Percentiles rank a stretch among this genome's conserved stretches.
Conservation (phyloP, 2,888 invertebrate species). For the Drosophila hawaiiensis region DNA sequence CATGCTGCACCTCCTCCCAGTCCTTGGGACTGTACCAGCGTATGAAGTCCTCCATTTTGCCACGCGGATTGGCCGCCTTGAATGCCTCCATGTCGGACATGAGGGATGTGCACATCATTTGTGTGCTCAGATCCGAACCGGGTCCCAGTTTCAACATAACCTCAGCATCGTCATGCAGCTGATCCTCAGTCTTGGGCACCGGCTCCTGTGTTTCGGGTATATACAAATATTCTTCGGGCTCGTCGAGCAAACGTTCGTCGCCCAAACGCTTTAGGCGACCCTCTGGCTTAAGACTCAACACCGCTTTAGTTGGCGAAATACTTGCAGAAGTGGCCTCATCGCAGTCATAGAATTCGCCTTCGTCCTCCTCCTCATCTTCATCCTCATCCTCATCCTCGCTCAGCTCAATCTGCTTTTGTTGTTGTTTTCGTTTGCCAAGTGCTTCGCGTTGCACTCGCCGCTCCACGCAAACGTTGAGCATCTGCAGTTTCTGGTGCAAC, state of each 20-base stretch:
- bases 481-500: conserved; percentile 97
- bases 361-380: conserved; percentile 63
- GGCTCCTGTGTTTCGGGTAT: conserved; percentile 95
- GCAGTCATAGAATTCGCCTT: conserved; percentile 93
- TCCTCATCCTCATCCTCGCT: conserved; percentile 35
- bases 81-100: conserved; percentile 99
- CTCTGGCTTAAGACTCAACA: conserved; percentile 86
- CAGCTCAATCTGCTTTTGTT: conserved; percentile 43
- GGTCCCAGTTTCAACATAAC: conserved; percentile 95
- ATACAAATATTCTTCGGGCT: conserved; percentile 90
- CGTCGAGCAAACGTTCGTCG: conserved; percentile 88
- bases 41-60: conserved; percentile 96
- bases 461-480: conserved; percentile 92
- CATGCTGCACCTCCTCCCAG: conserved; percentile 89
- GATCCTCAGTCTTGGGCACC: conserved; percentile 98
- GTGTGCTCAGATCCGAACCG: conserved; percentile 92
- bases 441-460: conserved; percentile 85
- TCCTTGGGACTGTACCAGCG: conserved; percentile 99
- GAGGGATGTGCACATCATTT: conserved; percentile 97
- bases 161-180: conserved; percentile 96
- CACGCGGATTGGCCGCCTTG: conserved; percentile 98
- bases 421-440: conserved; percentile 78
- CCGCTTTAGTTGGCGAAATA: conserved; percentile 82
- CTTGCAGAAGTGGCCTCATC: conserved; percentile 85
- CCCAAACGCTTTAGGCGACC: conserved; percentile 90